phyloP scores from a whole-genome alignment of 1,140 invertebrate species.

The Drosophila prosaltans region DNA sequence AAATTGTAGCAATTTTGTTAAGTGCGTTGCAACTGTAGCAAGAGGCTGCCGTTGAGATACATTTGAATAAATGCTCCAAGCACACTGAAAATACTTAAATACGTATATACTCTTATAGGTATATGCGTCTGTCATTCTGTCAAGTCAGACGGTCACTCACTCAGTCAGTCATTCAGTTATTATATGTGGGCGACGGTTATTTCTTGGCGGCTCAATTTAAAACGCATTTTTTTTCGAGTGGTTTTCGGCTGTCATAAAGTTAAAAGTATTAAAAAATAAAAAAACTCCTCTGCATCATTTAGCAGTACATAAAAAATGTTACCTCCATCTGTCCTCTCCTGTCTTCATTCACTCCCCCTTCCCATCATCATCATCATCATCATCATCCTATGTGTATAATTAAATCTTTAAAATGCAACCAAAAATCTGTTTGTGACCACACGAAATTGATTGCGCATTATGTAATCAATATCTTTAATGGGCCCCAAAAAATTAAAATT shows the following conservation, averaged over 20 bases:
- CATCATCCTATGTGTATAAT: slow-evolving; percentile 29
- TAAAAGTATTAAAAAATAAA: slow-evolving; percentile 21
- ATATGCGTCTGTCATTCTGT: not conserved
- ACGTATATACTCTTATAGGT: not conserved
- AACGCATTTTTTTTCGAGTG: slow-evolving; percentile 41
- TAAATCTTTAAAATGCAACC: slow-evolving; percentile 38
- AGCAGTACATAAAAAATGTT: slow-evolving; percentile 58
- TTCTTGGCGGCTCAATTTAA: slow-evolving; percentile 31
- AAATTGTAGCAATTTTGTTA: slow-evolving; percentile 50
- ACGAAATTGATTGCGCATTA: slow-evolving; percentile 34
- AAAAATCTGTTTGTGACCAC: slow-evolving; percentile 27
- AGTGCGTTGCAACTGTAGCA: slow-evolving; percentile 37
- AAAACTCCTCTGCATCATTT: slow-evolving; percentile 67
- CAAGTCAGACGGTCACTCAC: slow-evolving; percentile 8
- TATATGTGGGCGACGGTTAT: slow-evolving; percentile 36
- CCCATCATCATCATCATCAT: not conserved
- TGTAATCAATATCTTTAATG: slow-evolving; percentile 33
- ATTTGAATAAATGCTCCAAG: not conserved
- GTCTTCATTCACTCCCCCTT: not conserved
- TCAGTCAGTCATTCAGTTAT: slow-evolving; percentile 22
- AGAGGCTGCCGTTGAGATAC: slow-evolving; percentile 17
- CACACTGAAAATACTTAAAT: slow-evolving; percentile 2
- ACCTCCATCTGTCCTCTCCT: not conserved
- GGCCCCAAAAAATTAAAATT: slow-evolving; percentile 3
- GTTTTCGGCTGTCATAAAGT: slow-evolving; percentile 34